Evolutionary conservation across 2,113 vertebrate genomes (phyloP).

Genomic region (Chitala chitala): DNA sequence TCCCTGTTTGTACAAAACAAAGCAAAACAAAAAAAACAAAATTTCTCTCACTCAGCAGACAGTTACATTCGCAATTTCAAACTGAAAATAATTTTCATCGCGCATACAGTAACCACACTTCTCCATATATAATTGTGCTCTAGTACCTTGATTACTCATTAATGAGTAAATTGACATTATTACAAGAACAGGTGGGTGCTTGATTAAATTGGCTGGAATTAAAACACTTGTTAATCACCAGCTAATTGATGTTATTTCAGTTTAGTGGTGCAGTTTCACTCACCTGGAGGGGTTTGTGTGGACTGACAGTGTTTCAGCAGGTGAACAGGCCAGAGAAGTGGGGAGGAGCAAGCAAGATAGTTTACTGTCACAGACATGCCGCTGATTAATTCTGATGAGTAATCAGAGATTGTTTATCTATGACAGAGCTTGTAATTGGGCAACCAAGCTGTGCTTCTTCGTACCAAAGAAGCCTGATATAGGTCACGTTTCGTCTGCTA

Average conservation of each 20-base stretch:
- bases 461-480: not conserved
- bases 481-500: not conserved
- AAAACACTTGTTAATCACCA: slow-evolving; percentile 37
- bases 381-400: slow-evolving; percentile 1
- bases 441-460: not conserved
- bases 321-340: slow-evolving; percentile 18
- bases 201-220: slow-evolving; percentile 42
- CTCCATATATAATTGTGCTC: slow-evolving; percentile 19
- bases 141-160: slow-evolving; percentile 32
- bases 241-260: slow-evolving; percentile 42
- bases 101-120: slow-evolving; percentile 31
- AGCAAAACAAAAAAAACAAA: no score
- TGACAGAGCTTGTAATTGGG: not conserved
- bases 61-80: not conserved
- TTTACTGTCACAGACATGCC: not conserved
- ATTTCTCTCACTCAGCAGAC: no score
- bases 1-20: not conserved
- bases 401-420: slow-evolving; percentile 11
- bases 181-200: slow-evolving; percentile 29
- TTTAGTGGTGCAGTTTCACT: slow-evolving; percentile 30
- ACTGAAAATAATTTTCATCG: slow-evolving; percentile 3
- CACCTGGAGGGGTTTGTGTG: slow-evolving; percentile 29
- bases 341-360: not conserved
- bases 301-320: slow-evolving; percentile 24
- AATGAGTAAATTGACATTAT: slow-evolving; percentile 34